Percentiles rank a stretch among this genome's conserved stretches.
These are phyloP conservation scores for Porites evermanni DNA, from an alignment of 92 coral and sea anemone genomes.

Conservation along the genomic window DNA sequence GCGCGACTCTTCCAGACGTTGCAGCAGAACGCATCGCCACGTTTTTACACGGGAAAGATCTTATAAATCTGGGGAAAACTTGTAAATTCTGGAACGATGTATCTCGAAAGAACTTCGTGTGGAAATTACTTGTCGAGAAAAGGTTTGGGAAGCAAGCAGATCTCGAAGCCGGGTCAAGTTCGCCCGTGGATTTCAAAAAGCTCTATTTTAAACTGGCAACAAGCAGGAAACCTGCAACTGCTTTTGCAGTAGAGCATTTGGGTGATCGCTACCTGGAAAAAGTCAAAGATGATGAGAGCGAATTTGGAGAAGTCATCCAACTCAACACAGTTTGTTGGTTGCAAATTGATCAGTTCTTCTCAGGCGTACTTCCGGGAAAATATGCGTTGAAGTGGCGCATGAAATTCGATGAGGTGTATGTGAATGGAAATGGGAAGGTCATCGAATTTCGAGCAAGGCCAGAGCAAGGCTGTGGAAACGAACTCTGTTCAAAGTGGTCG, in stretches of 20 bases:
- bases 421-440: constrained; percentile 30
- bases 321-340: too few relatives aligned
- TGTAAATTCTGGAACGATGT: constrained; percentile 69
- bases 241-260: constrained; percentile 51
- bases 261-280: constrained; percentile 62
- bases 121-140: constrained; percentile 63
- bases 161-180: neutral
- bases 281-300: constrained; percentile 68
- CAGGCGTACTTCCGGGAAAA: too few relatives aligned
- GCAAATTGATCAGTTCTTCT: too few relatives aligned
- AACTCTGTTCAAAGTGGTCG: too few relatives aligned
- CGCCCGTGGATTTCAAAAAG: constrained; percentile 48
- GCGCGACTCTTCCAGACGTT: constrained; percentile 36
- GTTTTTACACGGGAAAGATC: constrained; percentile 68
- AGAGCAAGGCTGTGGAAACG: constrained; percentile 23
- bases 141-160: constrained; percentile 61
- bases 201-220: constrained; percentile 68
- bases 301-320: constrained; percentile 54
- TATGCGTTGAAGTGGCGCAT: constrained; percentile 7
- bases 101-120: constrained; percentile 52
- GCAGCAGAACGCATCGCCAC: constrained; percentile 75
- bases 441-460: constrained; percentile 77
- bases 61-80: constrained; percentile 74
- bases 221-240: constrained; percentile 61
- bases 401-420: constrained; percentile 68